Conservation (phyloP, 2,797 vertebrate species). For the Ceryle rudis region DNA sequence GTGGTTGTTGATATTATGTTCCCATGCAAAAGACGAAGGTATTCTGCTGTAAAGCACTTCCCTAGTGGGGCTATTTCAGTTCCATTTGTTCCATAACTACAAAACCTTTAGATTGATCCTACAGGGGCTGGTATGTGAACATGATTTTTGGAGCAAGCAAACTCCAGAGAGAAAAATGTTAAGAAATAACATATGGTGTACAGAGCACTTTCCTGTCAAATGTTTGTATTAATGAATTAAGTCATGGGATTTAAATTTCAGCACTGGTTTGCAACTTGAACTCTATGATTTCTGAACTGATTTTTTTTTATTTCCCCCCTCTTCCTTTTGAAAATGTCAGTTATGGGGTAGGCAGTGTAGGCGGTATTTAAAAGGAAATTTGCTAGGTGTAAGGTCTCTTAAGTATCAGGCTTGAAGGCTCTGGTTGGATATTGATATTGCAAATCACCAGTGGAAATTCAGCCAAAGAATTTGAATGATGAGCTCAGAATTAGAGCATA, state of each 20-base stretch:
- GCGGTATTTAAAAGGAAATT: not conserved
- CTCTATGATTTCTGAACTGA: not conserved
- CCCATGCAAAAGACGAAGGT: not conserved
- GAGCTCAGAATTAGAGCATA: not conserved
- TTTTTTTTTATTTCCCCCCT: not conserved
- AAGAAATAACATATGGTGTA: not conserved
- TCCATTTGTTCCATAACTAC: not conserved
- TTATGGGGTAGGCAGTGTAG: accelerated
- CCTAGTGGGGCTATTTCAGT: not conserved
- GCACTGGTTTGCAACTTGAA: not conserved
- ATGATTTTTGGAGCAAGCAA: not conserved
- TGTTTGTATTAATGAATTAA: not conserved
- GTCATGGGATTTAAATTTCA: not conserved
- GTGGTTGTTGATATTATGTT: not conserved
- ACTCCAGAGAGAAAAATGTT: not conserved
- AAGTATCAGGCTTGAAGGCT: not conserved
- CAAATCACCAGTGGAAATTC: not conserved
- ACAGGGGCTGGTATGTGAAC: not conserved
- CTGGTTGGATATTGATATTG: not conserved
- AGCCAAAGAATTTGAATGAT: not conserved
- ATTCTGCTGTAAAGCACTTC: not conserved
- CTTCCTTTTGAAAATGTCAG: not conserved
- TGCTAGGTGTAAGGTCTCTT: not conserved
- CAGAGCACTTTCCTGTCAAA: not conserved
- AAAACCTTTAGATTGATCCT: not conserved